Conservation (phyloP, 2,797 vertebrate species). For the Holocentrus rufus region DNA sequence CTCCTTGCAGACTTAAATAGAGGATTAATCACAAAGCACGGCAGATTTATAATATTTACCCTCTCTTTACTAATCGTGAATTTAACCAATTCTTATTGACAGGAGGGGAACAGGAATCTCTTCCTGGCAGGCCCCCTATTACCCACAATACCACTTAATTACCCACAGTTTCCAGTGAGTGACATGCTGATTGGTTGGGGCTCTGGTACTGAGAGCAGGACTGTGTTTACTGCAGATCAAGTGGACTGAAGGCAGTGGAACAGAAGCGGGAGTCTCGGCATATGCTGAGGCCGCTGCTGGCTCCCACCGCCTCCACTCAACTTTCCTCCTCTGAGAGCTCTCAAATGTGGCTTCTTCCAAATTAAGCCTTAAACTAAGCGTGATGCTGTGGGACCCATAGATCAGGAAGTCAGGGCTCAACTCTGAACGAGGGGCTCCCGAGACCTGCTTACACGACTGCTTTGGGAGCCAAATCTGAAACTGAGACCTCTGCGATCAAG, state of each 20-base stretch:
- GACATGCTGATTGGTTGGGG: slow-evolving; percentile 61
- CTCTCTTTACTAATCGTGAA: slow-evolving; percentile 7
- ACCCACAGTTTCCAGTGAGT: slow-evolving; percentile 58
- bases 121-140: slow-evolving; percentile 55
- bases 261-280: slow-evolving; percentile 36
- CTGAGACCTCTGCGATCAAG: slow-evolving; percentile 33
- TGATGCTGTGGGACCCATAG: slow-evolving; percentile 28
- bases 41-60: slow-evolving; percentile 29
- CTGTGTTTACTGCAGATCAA: slow-evolving; percentile 59
- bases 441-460: slow-evolving; percentile 29
- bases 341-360: slow-evolving; percentile 39
- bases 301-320: slow-evolving; percentile 21
- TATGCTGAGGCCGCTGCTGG: slow-evolving; percentile 13
- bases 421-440: slow-evolving; percentile 40
- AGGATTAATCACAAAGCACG: slow-evolving; percentile 1
- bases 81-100: slow-evolving; percentile 21
- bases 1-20: not conserved
- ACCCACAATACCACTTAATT: slow-evolving; percentile 70
- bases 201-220: slow-evolving; percentile 27
- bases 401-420: slow-evolving; percentile 55
- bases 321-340: slow-evolving; percentile 26
- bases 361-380: slow-evolving; percentile 57
- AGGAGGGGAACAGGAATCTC: slow-evolving; percentile 35
- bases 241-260: slow-evolving; percentile 34
- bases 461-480: slow-evolving; percentile 32